A percentile compares a stretch with the other conserved stretches of the same genome.
These are phyloP conservation scores for Tridacna crocea DNA, from an alignment of 2,888 invertebrate genomes.

Conservation along the genomic window DNA sequence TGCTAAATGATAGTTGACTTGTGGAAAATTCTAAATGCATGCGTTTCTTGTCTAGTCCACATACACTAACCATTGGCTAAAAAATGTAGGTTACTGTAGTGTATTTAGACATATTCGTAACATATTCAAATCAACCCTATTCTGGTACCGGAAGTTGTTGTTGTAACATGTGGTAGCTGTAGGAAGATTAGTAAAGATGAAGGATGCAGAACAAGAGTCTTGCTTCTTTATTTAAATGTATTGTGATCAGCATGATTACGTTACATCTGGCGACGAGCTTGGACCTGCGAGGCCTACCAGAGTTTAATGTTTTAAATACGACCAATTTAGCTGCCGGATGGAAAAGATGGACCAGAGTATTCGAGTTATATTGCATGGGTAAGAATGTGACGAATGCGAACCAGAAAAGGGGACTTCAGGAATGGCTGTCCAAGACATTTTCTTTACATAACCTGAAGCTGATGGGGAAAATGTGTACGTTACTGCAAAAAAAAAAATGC, in stretches of 20 bases:
- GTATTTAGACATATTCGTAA: too few species aligned
- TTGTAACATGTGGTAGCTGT: too few species aligned
- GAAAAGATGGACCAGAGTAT: slow-evolving; percentile 41
- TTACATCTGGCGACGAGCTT: slow-evolving; percentile 27
- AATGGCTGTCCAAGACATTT: slow-evolving; percentile 40
- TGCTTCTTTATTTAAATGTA: too few species aligned
- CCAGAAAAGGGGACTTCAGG: slow-evolving; percentile 43
- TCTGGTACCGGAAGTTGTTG: too few species aligned
- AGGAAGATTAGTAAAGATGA: too few species aligned
- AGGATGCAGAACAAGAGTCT: too few species aligned
- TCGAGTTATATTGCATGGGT: slow-evolving; percentile 39
- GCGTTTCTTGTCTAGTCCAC: too few species aligned
- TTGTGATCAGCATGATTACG: not conserved
- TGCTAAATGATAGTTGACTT: too few species aligned
- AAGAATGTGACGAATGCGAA: slow-evolving; percentile 31
- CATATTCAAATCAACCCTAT: too few species aligned
- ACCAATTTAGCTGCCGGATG: slow-evolving; percentile 24
- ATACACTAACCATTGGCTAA: too few species aligned
- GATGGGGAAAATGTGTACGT: slow-evolving; percentile 18
- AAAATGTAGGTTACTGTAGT: too few species aligned
- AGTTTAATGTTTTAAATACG: not conserved
- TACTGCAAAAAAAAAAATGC: slow-evolving; percentile 22
- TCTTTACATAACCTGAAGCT: slow-evolving; percentile 20
- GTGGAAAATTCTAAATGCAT: too few species aligned
- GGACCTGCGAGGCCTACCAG: not conserved